phyloP scores from a whole-genome alignment of 2,888 invertebrate genomes.

The Calameuta pallipes region DNA sequence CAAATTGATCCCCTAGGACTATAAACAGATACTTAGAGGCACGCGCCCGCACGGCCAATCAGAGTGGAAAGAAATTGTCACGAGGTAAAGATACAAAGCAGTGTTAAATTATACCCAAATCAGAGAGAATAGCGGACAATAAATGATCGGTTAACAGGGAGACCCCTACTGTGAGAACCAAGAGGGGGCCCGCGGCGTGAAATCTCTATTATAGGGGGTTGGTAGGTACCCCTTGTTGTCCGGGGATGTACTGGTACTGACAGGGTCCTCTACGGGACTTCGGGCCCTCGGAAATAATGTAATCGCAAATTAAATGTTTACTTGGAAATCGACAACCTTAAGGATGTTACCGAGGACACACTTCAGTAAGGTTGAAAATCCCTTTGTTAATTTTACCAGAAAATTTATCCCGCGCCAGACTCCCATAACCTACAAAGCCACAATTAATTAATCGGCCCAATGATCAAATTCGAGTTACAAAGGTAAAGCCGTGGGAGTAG shows the following conservation, averaged over 20 bases:
- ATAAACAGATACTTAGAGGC: conserved; percentile 67
- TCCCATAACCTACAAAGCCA: background rate
- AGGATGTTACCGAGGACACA: background rate
- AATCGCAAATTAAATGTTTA: conserved; percentile 64
- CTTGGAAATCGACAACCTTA: conserved; percentile 33
- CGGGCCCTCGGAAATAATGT: conserved; percentile 50
- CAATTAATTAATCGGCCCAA: background rate
- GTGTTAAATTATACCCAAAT: background rate
- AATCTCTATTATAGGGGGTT: conserved; percentile 65
- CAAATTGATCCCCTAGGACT: conserved; percentile 65
- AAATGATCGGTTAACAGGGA: conserved; percentile 27
- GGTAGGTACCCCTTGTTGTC: conserved; percentile 31
- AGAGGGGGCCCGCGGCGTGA: conserved; percentile 63
- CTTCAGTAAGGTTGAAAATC: background rate
- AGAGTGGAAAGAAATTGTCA: background rate
- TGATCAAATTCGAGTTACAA: background rate
- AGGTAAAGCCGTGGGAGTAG: background rate
- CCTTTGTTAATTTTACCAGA: background rate
- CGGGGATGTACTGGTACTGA: conserved; percentile 40
- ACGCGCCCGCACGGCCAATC: conserved; percentile 47
- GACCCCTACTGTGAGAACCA: conserved; percentile 66
- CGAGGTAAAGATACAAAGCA: background rate
- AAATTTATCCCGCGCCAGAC: background rate
- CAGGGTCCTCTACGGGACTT: conserved; percentile 26
- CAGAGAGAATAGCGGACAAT: conserved; percentile 39